Evolutionary conservation across 2,113 vertebrate species (phyloP).

Genomic region (Thinocorus orbignyianus): DNA sequence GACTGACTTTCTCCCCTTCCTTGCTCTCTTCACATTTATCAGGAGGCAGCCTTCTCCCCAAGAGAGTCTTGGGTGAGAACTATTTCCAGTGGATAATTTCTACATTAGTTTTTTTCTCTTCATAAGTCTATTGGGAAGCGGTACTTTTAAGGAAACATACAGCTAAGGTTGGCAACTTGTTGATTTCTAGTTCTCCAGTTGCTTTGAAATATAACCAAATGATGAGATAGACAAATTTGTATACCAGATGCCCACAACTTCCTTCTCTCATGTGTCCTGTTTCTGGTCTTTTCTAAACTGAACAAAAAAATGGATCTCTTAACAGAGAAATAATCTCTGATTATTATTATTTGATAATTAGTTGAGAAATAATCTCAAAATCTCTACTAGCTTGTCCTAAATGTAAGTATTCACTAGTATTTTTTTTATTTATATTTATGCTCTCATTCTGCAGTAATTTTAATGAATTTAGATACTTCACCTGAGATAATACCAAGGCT

Average conservation of each 20-base stretch:
- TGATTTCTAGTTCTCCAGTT: background rate
- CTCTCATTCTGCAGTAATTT: background rate
- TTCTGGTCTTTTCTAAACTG: background rate
- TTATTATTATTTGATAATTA: too few species aligned
- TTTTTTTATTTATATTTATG: background rate
- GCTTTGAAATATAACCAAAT: background rate
- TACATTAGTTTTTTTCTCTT: background rate
- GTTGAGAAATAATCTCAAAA: background rate
- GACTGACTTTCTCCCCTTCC: background rate
- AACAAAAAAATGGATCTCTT: background rate
- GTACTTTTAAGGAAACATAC: background rate
- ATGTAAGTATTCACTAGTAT: background rate
- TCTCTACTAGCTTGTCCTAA: background rate
- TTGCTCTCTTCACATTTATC: background rate
- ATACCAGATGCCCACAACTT: background rate
- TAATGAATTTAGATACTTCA: background rate
- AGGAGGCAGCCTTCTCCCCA: background rate
- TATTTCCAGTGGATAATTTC: background rate
- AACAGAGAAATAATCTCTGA: background rate
- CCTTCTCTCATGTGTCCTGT: background rate
- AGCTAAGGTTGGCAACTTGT: background rate
- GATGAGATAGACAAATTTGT: background rate
- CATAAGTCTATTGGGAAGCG: background rate
- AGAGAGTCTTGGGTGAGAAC: background rate
- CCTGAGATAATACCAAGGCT: background rate